Evolutionary conservation across 2,888 invertebrate species (phyloP), one percentile per base, ranked within the genome.

Genomic region (Eupithecia dodoneata): DNA sequence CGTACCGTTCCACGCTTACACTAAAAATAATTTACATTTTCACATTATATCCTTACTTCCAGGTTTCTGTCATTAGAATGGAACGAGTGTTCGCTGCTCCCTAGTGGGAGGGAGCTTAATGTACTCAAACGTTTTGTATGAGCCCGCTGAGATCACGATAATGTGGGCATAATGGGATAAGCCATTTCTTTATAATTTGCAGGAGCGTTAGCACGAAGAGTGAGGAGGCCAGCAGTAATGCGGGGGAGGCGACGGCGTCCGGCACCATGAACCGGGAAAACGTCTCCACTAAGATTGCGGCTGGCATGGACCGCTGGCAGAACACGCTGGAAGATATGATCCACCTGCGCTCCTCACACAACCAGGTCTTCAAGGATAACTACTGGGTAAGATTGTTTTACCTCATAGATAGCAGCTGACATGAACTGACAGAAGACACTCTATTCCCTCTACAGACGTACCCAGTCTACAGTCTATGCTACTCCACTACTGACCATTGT

Each of bases 321-420:
- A 94, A 90, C 87, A 94, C 94, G 0, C 81, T 94, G 13, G 94
- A 94, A 84, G 94, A 94, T 18, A 95, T 95, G 93, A 95, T 95
- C 72, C 87, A 94, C 79, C 86, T 95, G 42, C 89, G 94, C 67
- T 93, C 94, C 73, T 91, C 92, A 3, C 92, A 92, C 81, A 96
- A 95, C 87, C 95, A 96, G 74, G 93, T 95, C 75, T 96, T 96
- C 85, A 96, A 96, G 85, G 96, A 96, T 85, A 96, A 96, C 82
- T 96, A 95, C 85, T 96, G 96, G 96, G 96, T 96, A 82, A 95
- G 95, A 3, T 52, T 52, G 15, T 12, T 63, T n/a, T 63, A 63
- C 18, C 9, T 18, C n/a, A 59, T 59, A 94, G 85, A 90, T 93
- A 55, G 92, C 92, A 74, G 93, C 94, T 84, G 94, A 93, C 83